phyloP scores from a whole-genome alignment of 2,113 vertebrate species.

The Trochalopteron elliotii region DNA sequence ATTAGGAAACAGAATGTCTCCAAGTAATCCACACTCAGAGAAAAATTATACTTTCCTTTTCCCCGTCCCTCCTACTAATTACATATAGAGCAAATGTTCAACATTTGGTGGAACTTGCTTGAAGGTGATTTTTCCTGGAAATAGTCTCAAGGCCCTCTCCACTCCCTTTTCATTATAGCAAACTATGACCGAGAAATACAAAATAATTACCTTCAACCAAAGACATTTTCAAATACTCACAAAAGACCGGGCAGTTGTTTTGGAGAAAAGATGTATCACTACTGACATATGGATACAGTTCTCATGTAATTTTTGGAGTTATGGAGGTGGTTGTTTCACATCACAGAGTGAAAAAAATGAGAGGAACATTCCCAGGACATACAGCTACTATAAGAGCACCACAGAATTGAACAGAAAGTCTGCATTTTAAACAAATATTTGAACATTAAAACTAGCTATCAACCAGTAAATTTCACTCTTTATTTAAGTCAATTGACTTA shows the following conservation, averaged over 20 bases:
- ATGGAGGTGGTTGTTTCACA: background rate
- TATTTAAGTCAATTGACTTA: background rate
- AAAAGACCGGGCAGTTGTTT: background rate
- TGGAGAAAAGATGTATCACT: background rate
- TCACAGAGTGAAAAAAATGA: background rate
- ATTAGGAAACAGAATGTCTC: constrained; percentile 11
- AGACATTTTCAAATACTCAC: background rate
- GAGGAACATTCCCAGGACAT: background rate
- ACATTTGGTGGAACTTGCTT: constrained; percentile 33
- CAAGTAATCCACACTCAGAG: constrained; percentile 35
- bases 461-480: background rate
- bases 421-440: background rate
- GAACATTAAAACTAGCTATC: background rate
- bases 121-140: constrained; percentile 11
- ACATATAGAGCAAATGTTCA: constrained; percentile 25
- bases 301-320: background rate
- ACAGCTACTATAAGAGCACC: background rate
- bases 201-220: constrained; percentile 23
- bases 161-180: background rate
- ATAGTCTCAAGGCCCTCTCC: background rate
- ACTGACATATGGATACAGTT: background rate
- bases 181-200: constrained; percentile 14
- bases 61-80: background rate
- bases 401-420: background rate
- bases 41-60: background rate